phyloP scores from a whole-genome alignment of 1,140 invertebrate species.

The Drosophila triauraria region DNA sequence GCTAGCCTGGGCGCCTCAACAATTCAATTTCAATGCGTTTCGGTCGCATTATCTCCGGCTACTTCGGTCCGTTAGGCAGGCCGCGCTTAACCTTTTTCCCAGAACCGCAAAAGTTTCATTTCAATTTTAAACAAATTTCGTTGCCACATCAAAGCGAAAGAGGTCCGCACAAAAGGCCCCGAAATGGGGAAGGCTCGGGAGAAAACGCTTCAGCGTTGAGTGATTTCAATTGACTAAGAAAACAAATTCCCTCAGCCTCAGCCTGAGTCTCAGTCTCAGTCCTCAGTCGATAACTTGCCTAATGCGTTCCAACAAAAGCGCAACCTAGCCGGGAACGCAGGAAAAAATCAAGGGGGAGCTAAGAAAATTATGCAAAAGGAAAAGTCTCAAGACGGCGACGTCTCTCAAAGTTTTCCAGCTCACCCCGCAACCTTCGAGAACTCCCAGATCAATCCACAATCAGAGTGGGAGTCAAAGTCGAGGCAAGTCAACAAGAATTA shows the following conservation, averaged over 20 bases:
- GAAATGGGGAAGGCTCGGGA: slow-evolving; percentile 12
- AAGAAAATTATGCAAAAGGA: slow-evolving; percentile 57
- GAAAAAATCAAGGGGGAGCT: slow-evolving; percentile 22
- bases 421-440: not conserved
- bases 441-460: slow-evolving; percentile 16
- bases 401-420: slow-evolving; percentile 16
- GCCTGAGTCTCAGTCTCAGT: not conserved
- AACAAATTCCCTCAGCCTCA: slow-evolving; percentile 65
- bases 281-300: slow-evolving; percentile 48
- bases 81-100: slow-evolving; percentile 68
- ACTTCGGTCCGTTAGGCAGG: slow-evolving; percentile 62
- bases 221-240: slow-evolving; percentile 84
- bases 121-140: slow-evolving; percentile 64
- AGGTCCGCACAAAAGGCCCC: slow-evolving; percentile 56
- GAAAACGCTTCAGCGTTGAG: slow-evolving; percentile 61
- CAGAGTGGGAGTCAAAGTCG: slow-evolving; percentile 48
- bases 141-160: slow-evolving; percentile 73
- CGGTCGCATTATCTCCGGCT: slow-evolving; percentile 46
- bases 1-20: slow-evolving; percentile 13
- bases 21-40: slow-evolving; percentile 45
- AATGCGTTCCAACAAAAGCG: slow-evolving; percentile 74
- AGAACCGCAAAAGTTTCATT: slow-evolving; percentile 68
- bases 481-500: slow-evolving; percentile 80
- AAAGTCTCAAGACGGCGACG: slow-evolving; percentile 68
- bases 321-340: slow-evolving; percentile 43